Percentiles rank a stretch among this genome's conserved stretches.
phyloP scores from a whole-genome alignment of 1,140 invertebrate species.

The Penaeus indicus region DNA sequence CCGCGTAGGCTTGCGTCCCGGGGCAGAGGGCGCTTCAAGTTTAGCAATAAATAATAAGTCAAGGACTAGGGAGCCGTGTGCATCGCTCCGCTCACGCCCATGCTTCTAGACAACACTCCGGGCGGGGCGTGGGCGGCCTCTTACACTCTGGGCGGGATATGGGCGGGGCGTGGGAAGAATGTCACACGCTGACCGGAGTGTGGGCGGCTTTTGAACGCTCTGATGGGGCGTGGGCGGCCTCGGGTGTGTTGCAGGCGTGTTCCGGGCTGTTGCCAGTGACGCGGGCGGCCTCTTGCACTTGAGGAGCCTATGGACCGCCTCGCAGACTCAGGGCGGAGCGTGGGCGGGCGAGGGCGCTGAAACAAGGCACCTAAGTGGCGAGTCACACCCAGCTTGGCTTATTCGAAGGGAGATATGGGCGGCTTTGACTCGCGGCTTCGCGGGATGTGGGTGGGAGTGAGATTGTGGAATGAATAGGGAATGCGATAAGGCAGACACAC shows the following conservation, averaged over 20 bases:
- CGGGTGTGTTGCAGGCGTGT: neutral
- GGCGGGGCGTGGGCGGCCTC: constrained; percentile 42
- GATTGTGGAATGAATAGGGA: too few species aligned
- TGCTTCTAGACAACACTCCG: constrained; percentile 51
- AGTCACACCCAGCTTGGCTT: too few species aligned
- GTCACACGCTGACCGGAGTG: neutral
- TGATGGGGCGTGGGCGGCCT: neutral
- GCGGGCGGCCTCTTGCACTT: too few species aligned
- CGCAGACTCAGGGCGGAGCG: too few species aligned
- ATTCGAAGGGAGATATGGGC: too few species aligned
- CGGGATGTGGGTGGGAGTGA: too few species aligned
- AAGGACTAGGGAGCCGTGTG: constrained; percentile 49
- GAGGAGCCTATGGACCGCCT: too few species aligned
- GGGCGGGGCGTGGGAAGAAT: constrained; percentile 6
- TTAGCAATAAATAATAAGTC: constrained; percentile 58
- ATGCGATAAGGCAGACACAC: too few species aligned
- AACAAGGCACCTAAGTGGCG: too few species aligned
- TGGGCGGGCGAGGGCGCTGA: too few species aligned
- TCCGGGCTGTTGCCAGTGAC: too few species aligned
- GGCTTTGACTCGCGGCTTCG: too few species aligned
- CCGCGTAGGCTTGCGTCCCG: constrained; percentile 24
- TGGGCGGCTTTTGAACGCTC: neutral
- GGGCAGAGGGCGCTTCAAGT: constrained; percentile 38
- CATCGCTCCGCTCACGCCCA: constrained; percentile 38
- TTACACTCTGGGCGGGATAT: constrained; percentile 18